phyloP scores from a whole-genome alignment of 2,888 invertebrate species.

The Drosophila neonasuta region DNA sequence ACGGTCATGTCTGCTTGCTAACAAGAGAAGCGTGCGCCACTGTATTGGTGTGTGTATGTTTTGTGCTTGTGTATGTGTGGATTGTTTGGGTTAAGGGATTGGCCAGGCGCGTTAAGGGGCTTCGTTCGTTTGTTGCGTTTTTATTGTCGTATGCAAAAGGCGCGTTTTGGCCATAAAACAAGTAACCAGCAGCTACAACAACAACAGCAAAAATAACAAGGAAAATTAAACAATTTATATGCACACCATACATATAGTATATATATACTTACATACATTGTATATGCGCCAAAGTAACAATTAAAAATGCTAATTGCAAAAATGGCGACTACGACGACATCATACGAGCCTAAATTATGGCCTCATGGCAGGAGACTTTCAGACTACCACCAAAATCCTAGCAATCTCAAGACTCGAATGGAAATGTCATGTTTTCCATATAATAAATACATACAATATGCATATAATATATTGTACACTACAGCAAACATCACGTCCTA shows the following conservation, averaged over 20 bases:
- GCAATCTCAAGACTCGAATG: not conserved
- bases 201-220: not conserved
- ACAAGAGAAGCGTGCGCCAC: constrained; percentile 35
- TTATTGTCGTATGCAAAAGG: constrained; percentile 60
- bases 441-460: too few relatives aligned
- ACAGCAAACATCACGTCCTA: not conserved
- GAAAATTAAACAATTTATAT: constrained; percentile 44
- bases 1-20: constrained; percentile 79
- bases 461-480: not conserved
- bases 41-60: constrained; percentile 25
- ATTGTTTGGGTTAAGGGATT: constrained; percentile 20
- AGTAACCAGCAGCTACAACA: constrained; percentile 29
- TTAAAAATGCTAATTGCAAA: constrained; percentile 53
- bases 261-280: constrained; percentile 9
- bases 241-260: constrained; percentile 9
- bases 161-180: constrained; percentile 61
- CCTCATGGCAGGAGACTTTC: constrained; percentile 23
- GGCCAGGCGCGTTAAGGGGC: constrained; percentile 1
- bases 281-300: constrained; percentile 26
- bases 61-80: constrained; percentile 16
- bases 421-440: not conserved
- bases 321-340: constrained; percentile 36
- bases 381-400: not conserved
- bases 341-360: constrained; percentile 17
- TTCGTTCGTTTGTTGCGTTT: constrained; percentile 43